phyloP scores from a whole-genome alignment of 1,140 invertebrate species.

The Zaprionus nigranus region DNA sequence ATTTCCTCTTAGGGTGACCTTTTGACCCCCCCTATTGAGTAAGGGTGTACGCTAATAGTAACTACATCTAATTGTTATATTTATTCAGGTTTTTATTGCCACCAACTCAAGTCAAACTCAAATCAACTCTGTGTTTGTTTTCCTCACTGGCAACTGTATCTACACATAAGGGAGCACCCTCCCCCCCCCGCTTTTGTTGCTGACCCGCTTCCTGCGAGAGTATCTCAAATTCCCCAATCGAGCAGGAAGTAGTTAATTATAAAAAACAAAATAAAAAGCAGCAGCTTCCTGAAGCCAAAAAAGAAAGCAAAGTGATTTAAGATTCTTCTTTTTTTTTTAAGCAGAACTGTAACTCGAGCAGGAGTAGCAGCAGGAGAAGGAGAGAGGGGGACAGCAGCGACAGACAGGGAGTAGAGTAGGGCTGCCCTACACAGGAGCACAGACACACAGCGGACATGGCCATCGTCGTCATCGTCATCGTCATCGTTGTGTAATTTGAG shows the following conservation, averaged over 20 bases:
- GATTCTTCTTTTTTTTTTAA: neutral
- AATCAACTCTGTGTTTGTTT: neutral
- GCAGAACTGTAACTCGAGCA: conserved; percentile 1
- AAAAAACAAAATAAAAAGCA: conserved; percentile 7
- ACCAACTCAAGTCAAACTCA: neutral
- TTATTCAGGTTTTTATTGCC: neutral
- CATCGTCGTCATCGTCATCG: neutral
- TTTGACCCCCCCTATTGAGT: too few species aligned
- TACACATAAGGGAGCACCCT: neutral
- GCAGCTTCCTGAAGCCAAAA: conserved; percentile 16
- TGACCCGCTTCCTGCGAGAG: neutral
- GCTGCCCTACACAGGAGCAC: conserved; percentile 2
- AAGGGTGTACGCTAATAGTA: too few species aligned
- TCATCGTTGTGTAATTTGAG: conserved; percentile 68
- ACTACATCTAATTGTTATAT: too few species aligned
- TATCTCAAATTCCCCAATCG: conserved; percentile 13
- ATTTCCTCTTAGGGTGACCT: too few species aligned
- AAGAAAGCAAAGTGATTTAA: conserved; percentile 10
- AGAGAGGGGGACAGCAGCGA: neutral
- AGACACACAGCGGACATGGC: conserved; percentile 21
- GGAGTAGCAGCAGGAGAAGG: conserved; percentile 7
- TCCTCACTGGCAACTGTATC: neutral
- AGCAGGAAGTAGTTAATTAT: conserved; percentile 18
- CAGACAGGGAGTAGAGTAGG: neutral
- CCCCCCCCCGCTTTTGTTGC: neutral